Evolutionary conservation across 2,113 vertebrate species (phyloP).

Genomic region (Callochromis pleurospilus): DNA sequence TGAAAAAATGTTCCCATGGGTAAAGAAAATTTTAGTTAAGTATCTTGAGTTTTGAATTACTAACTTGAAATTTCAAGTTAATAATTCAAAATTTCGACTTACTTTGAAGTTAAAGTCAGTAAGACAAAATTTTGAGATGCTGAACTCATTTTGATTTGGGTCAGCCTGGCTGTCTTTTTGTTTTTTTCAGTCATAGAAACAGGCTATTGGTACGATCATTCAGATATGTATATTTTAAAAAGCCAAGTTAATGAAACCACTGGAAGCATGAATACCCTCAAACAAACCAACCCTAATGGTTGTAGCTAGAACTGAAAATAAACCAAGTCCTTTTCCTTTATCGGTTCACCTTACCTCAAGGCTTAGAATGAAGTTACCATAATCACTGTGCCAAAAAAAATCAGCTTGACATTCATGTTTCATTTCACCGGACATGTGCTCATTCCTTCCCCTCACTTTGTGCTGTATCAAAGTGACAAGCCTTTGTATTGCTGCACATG

Average conservation of each 20-base stretch:
- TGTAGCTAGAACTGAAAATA: neutral
- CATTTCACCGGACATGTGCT: neutral
- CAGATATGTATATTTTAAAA: neutral
- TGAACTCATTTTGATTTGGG: neutral
- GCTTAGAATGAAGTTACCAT: neutral
- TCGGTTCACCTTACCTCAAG: neutral
- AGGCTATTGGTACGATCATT: neutral
- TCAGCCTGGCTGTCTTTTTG: neutral
- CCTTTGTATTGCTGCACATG: slow-evolving; percentile 3
- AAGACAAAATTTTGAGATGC: neutral
- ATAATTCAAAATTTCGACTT: neutral
- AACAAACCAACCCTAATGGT: neutral
- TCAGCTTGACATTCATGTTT: neutral
- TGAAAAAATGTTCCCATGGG: neutral
- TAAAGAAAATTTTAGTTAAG: fast-evolving
- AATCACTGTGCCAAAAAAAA: neutral
- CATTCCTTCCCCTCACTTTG: neutral
- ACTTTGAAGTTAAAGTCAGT: neutral
- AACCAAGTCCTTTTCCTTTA: neutral
- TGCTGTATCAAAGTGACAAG: slow-evolving; percentile 2
- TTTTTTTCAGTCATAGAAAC: neutral
- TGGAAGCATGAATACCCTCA: neutral
- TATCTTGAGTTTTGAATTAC: too few species aligned
- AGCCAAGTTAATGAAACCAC: neutral
- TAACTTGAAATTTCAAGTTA: neutral